These are phyloP conservation scores for Yponomeuta evonymella DNA, from an alignment of 2,888 invertebrate genomes.

Conservation along the genomic window DNA sequence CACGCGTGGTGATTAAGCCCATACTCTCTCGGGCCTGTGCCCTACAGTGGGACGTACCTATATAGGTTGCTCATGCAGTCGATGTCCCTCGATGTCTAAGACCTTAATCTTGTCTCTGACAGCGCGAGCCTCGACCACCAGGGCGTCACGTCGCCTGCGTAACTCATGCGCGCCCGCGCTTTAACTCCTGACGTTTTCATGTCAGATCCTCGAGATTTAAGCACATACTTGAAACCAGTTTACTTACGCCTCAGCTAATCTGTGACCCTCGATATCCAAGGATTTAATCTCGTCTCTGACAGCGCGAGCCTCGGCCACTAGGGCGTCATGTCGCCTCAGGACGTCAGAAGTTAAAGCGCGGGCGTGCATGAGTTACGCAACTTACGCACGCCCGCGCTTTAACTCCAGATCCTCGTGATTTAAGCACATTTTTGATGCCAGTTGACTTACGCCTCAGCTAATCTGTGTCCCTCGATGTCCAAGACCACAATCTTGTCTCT, in stretches of 20 bases:
- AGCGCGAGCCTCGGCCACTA: conserved; percentile 95
- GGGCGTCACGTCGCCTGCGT: conserved; percentile 89
- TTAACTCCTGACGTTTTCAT: conserved; percentile 41
- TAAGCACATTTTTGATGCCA: no score
- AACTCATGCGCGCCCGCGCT: no score
- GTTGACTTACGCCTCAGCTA: neutral
- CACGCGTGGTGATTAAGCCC: no score
- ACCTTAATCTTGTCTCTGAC: conserved; percentile 87
- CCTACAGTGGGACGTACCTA: no score
- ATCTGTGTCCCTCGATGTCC: conserved; percentile 65
- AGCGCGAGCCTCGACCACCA: conserved; percentile 93
- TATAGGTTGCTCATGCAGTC: no score
- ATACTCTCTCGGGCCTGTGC: no score
- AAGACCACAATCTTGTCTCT: conserved; percentile 88
- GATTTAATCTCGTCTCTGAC: conserved; percentile 90
- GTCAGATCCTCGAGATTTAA: no score
- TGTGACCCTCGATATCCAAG: conserved; percentile 80
- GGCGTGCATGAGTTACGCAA: no score
- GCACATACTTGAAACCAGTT: no score
- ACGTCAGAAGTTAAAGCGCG: no score
- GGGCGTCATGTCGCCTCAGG: conserved; percentile 91
- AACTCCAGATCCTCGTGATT: no score
- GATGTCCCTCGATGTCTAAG: conserved; percentile 68
- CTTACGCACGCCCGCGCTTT: no score
- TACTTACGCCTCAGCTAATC: neutral